Evolutionary conservation across 2,113 vertebrate genomes (phyloP).

Genomic region (Calypte anna): DNA sequence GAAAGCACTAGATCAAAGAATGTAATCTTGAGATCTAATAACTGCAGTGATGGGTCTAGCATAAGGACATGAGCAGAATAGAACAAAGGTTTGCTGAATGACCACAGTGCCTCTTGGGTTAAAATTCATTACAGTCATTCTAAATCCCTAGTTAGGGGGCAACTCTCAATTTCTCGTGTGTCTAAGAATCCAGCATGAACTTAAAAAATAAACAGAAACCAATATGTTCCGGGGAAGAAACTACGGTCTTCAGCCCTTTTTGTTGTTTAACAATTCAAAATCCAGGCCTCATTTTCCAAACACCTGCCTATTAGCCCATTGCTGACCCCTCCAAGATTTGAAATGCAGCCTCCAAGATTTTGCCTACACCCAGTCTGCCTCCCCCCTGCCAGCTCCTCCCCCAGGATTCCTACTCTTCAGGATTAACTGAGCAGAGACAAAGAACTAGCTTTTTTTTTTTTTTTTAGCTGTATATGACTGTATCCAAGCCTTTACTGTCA

Average conservation of each 20-base stretch:
- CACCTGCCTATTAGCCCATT: background rate
- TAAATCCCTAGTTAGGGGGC: background rate
- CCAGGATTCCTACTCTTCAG: background rate
- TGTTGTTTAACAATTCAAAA: background rate
- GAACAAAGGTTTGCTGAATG: constrained; percentile 41
- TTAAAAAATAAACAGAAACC: background rate
- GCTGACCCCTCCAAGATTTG: background rate
- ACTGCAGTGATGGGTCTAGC: constrained; percentile 34
- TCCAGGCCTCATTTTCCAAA: background rate
- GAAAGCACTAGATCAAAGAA: constrained; percentile 68
- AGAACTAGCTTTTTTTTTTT: background rate
- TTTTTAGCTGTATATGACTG: background rate
- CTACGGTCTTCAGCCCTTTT: background rate
- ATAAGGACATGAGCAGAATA: constrained; percentile 48
- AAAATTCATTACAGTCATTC: constrained; percentile 13
- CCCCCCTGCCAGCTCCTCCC: no score
- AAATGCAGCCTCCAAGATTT: background rate
- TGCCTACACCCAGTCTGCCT: background rate
- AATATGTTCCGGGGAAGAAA: background rate
- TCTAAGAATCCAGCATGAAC: background rate
- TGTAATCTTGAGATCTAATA: constrained; percentile 69
- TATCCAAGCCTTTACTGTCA: background rate
- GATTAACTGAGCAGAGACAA: background rate
- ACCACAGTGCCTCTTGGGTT: background rate
- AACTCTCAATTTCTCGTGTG: background rate